Conservation (phyloP, 2,797 vertebrate genomes). For the Erpetoichthys calabaricus region DNA sequence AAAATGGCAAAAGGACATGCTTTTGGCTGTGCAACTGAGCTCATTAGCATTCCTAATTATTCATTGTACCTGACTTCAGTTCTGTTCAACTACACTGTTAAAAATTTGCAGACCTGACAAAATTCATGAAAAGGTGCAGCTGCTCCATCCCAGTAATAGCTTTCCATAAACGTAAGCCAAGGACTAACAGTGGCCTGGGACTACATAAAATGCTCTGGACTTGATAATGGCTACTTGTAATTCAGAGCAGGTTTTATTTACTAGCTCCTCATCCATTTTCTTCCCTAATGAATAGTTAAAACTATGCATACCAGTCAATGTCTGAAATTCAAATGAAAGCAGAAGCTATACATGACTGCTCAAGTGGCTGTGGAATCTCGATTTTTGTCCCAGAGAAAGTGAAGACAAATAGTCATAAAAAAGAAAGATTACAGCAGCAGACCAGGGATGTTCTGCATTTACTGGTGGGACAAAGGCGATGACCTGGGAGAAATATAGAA, state of each 20-base stretch:
- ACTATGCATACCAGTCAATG: background rate
- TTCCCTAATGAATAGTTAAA: background rate
- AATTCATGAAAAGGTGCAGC: too few species aligned
- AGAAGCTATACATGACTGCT: too few species aligned
- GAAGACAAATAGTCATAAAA: background rate
- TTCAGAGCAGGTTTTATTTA: background rate
- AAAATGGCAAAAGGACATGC: too few species aligned
- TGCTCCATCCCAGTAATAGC: background rate
- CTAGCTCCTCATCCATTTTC: background rate
- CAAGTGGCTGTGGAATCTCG: too few species aligned
- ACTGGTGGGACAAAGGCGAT: background rate
- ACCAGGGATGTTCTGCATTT: background rate
- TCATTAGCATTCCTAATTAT: too few species aligned
- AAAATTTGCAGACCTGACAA: too few species aligned
- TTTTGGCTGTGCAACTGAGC: too few species aligned
- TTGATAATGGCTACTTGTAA: background rate
- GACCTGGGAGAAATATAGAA: conserved; percentile 7
- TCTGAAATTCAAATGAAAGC: too few species aligned
- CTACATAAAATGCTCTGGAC: background rate
- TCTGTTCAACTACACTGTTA: too few species aligned
- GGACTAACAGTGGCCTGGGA: background rate
- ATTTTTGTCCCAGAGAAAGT: background rate
- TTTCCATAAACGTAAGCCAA: background rate
- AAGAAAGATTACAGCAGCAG: background rate
- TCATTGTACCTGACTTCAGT: too few species aligned